phyloP scores from a whole-genome alignment of 2,888 invertebrate species.

The Platycheirus rosarum region DNA sequence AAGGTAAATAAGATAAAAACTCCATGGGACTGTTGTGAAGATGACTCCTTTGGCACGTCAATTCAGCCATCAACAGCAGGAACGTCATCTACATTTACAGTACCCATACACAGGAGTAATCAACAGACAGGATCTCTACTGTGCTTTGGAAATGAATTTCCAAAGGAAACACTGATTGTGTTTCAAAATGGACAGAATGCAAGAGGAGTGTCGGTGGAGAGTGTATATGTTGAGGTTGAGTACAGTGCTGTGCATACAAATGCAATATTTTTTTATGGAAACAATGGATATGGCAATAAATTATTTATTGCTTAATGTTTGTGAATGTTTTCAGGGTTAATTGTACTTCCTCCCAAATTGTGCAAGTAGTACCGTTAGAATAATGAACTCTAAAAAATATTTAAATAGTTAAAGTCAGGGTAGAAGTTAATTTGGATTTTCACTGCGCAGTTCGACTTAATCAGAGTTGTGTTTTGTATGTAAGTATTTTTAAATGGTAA shows the following conservation, averaged over 20 bases:
- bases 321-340: no score
- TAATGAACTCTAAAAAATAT: no score
- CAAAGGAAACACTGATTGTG: slow-evolving; percentile 52
- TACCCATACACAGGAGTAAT: no score
- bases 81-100: slow-evolving; percentile 60
- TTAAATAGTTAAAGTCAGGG: no score
- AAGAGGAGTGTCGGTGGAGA: slow-evolving; percentile 15
- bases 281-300: no score
- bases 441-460: no score
- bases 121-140: slow-evolving; percentile 54
- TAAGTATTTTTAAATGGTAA: no score
- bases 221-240: background rate
- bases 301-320: no score
- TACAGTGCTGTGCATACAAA: slow-evolving; percentile 2
- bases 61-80: slow-evolving; percentile 50
- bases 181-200: slow-evolving; percentile 24
- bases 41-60: slow-evolving; percentile 53
- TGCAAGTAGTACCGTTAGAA: no score
- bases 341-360: no score
- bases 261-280: background rate
- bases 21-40: slow-evolving; percentile 44
- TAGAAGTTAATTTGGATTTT: no score
- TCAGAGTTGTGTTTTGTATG: no score
- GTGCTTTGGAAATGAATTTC: slow-evolving; percentile 36
- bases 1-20: slow-evolving; percentile 60